Evolutionary conservation across 2,888 invertebrate species (phyloP), one percentile per base, ranked within the genome.

Genomic region (Aleiodes testaceus): DNA sequence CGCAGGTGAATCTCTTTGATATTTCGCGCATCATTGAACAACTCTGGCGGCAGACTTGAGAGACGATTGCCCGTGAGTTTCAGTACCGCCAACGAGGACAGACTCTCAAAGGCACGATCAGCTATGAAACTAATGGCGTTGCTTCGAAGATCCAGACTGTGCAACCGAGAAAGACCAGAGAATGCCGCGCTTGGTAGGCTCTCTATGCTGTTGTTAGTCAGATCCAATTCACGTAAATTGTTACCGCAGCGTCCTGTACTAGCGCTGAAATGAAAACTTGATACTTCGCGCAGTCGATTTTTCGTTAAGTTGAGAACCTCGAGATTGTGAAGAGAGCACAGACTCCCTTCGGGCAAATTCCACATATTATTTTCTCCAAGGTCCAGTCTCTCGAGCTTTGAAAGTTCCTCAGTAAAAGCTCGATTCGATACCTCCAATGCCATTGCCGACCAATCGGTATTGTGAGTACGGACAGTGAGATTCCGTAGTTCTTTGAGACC

Each of bases 391-490:
- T 94, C 93, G 74, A 95, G 88, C 77, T 93, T 91, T 76, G 91
- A 91, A 16, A 94, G 90, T 81, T 94, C 94, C 80, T 93, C 91
- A 74, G 92, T 91, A 85, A 94, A 94, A 47, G 93, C 93, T 66
- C 93, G 92, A 14, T 91, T 90, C 49, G 93, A 92, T 74, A 95
- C 91, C 84, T 94, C 93, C 74, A 95, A 89, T 67, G 93, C 92
- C 92, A 94, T 93, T 66, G 94, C 92, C 49, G 94, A 93, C 93
- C 94, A 94, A 84, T 94, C 94, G 50, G 93, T 94, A 88, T 95
- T 95, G 88, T 95, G 94, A 65, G 95, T 95, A 81, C 93, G 91
- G 76, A 96, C 91, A 53, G 95, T 95, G 72, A 96, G 89, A 85
- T 94, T 94, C 78, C 93, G 90, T 74, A 96, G 89, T 85, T 94